Evolutionary conservation across 2,888 invertebrate species (phyloP).

Genomic region (Chrysomela aeneicollis): DNA sequence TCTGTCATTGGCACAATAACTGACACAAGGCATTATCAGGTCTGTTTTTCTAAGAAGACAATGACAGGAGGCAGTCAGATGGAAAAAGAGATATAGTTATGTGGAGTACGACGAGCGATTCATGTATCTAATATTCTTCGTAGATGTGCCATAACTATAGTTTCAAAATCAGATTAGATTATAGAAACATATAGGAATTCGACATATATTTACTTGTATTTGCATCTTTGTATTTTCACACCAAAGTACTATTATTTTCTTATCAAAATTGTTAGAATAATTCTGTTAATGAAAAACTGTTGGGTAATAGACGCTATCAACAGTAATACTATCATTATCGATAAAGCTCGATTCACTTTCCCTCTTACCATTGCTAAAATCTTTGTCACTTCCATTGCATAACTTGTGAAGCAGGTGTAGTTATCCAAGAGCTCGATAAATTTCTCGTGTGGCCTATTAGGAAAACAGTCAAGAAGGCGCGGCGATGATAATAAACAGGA

Average conservation of each 20-base stretch:
- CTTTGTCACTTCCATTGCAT: background rate
- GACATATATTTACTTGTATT: too few relatives aligned
- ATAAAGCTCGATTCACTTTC: too few relatives aligned
- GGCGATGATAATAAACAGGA: constrained; percentile 28
- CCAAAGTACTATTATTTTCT: too few relatives aligned
- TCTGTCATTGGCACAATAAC: constrained; percentile 26
- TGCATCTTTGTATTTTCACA: too few relatives aligned
- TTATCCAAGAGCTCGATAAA: constrained; percentile 17
- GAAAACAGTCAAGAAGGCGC: constrained; percentile 25
- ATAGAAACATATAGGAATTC: too few relatives aligned
- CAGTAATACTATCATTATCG: too few relatives aligned
- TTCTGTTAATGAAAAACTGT: too few relatives aligned
- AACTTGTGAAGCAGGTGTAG: constrained; percentile 6
- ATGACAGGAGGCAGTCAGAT: constrained; percentile 1
- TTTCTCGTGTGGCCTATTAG: constrained; percentile 24
- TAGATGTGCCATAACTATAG: too few relatives aligned
- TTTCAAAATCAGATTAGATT: too few relatives aligned
- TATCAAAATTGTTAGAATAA: too few relatives aligned
- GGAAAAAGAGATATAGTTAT: background rate
- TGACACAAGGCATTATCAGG: constrained; percentile 35
- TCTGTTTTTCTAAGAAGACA: constrained; percentile 6
- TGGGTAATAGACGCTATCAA: too few relatives aligned
- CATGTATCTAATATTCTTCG: background rate
- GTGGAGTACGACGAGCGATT: too few relatives aligned
- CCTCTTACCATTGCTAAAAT: background rate